phyloP scores from a whole-genome alignment of 92 coral and sea anemone genomes.

The Zoanthus solanderi region DNA sequence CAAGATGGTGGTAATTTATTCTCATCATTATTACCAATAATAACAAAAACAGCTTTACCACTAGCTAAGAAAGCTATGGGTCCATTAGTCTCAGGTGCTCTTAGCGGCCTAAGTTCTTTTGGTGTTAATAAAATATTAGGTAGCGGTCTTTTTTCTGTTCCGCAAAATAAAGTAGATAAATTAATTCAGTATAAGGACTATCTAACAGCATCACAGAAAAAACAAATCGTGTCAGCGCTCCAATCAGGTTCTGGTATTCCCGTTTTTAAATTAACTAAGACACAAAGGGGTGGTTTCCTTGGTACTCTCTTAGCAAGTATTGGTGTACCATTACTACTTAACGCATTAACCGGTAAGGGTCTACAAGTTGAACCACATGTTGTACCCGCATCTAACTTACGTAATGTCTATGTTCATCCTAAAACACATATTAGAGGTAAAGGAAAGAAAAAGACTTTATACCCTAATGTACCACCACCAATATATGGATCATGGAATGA shows the following conservation, averaged over 20 bases:
- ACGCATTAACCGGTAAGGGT: neutral
- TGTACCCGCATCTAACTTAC: too few species aligned
- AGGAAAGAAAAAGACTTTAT: too few species aligned
- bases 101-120: neutral
- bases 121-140: neutral
- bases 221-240: neutral
- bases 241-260: neutral
- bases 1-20: too few species aligned
- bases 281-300: neutral
- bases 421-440: too few species aligned
- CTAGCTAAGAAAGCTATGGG: neutral
- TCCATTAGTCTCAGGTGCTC: neutral
- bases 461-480: too few species aligned
- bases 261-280: neutral
- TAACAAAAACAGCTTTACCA: neutral
- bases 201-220: too few species aligned
- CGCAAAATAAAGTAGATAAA: neutral
- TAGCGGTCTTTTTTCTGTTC: neutral
- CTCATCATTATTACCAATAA: neutral
- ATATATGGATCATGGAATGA: too few species aligned
- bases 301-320: neutral
- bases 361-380: too few species aligned
- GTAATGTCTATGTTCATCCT: too few species aligned
- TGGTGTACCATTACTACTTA: neutral
- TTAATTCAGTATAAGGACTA: neutral